Evolutionary conservation across 2,113 vertebrate species (phyloP), one percentile per base, ranked within the genome.

Genomic region (Gopherus evgoodei): DNA sequence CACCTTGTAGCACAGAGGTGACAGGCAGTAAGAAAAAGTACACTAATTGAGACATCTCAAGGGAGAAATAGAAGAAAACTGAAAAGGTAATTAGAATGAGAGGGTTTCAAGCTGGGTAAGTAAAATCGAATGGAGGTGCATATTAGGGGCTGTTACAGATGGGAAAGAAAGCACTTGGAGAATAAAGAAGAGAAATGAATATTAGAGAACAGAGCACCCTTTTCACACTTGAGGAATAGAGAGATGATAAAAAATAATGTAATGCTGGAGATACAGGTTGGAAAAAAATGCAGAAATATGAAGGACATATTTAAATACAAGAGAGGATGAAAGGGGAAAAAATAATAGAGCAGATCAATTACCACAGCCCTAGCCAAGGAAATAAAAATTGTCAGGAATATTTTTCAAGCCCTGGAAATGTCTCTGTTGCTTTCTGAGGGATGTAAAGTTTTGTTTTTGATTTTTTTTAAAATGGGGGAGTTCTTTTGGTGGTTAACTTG

Each of bases 1-100:
- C 97, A 98, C 98, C 98, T 98, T 97, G 96, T 95, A 95, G 97
- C 97, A 97, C 97, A 91, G 97, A 97, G 98, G 98, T 98, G 98
- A 98, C 98, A 98, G 98, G 97, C 95, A 35, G 97, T 95, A 95
- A 97, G 98, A 98, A 98, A 98, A 98, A 98, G 97, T 94, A 97
- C 97, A 95, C 98, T 98, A 98, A 98, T 99, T 98, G 98, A 98
- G 98, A 97, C 96, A 97, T 98, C 98, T 98, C 98, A 4, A 91
- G 98, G 98, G 98, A 98, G 96, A 97, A 89, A 97, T 97, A 91
- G 83, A 95, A 96, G 97, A 96, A 98, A 98, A 97, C 98, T 93
- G 98, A 97, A 97, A 97, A 92, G 95, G 98, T 98, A 98, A 98
- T 98, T 98, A 98, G 98, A 98, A 98, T 95, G 98, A 97, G 98